Base-by-base conservation (phyloP, 30 jellyfish, hydroid and myxozoan genomes). In the Rhopilema esculentum region DNA sequence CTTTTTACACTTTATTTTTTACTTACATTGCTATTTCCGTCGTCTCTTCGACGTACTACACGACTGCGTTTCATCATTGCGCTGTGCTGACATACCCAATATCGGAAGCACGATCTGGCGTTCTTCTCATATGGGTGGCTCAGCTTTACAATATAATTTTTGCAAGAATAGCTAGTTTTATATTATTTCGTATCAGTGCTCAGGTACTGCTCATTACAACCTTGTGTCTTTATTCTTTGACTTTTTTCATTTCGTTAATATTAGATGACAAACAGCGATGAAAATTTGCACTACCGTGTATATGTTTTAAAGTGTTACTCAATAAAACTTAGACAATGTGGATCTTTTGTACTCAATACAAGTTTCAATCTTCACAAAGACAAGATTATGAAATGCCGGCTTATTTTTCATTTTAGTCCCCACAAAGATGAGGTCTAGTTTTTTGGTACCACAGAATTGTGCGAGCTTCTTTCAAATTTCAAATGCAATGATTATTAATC, bases 11-110 rank as follows among this genome's bases (percentile, higher is more conserved):
- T 1, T 62, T 85, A 27, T 85, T 62, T 48, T 40, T 51, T 30
- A 65, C 88, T 20, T 74, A 69, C 66, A 50, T 74, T 25, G 64
- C 27, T 20, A 26, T 62, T 12, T 79, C 77, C 32, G 79, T 92
- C 1, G 70, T 61, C 16, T 69, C 51, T 40, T 69, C 95, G 18
- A 88, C 95, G 15, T 94, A 94, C 81, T 90, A 89, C 87, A 94
- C 98, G 26, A 75, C 89, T 1, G 97, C 98, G 0, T 89, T 94
- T 70, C 95, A 91, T 7, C 98, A 94, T 33, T 69, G 97, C 40
- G 93, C 97, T 1, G 96, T 85, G 48, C 49, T 94, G 61, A 85
- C 98, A 17, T 84, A 74, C 24, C 91, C 97, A 1, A 69, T 88
- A 2, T 80, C 97, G 1, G 91, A 80, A 49, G 90, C 88, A 19